Evolutionary conservation across 2,113 vertebrate genomes (phyloP), one percentile per base, ranked within the genome.

Genomic region (Ammodramus savannarum): DNA sequence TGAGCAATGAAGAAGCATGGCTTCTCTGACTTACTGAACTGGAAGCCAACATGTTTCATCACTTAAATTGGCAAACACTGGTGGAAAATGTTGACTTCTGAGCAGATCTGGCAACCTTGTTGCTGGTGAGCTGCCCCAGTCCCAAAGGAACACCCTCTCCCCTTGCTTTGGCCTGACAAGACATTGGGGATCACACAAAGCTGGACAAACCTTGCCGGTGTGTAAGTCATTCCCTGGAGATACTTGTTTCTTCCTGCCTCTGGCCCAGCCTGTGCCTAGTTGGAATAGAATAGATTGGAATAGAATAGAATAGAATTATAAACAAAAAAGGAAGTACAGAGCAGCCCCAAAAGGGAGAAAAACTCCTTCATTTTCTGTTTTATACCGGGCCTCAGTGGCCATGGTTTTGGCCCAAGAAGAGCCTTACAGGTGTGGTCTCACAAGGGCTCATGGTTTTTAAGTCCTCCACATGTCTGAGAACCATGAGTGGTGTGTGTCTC

Each of bases 371-470:
- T 81, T 55, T 93, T 90, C 59, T 80, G 4, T 41, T 90, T 29
- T 3, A 2, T 39, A 9, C 66, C 51, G 11, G 44, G 31, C 13
- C 29, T 75, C 39, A 20, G 22, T 29, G 19, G 20, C 57, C 4
- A 3, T 79, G 34, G 62, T 78, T 78, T 79, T 73, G 39, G 11
- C 29, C 16, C 63, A 90, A 14, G 41, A 73, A 52, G 32, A 85
- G 32, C 69, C 16, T 52, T 52, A 31, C 23, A 18, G 9, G 16
- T 49, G 29, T 0, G 0, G 9, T 72, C 20, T 73, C 21, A 66
- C 38, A 87, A 76, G 27, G 54, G 20, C 38, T 46, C 34, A 18
- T 51, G 32, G 7, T 34, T 83, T 87, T 84, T 52, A 73, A 65
- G 63, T 17, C 49, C 19, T 65, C 31, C 54, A 46, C 14, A 13